Evolutionary conservation across 2,888 invertebrate species (phyloP).

Genomic region (Sinelater perroti): DNA sequence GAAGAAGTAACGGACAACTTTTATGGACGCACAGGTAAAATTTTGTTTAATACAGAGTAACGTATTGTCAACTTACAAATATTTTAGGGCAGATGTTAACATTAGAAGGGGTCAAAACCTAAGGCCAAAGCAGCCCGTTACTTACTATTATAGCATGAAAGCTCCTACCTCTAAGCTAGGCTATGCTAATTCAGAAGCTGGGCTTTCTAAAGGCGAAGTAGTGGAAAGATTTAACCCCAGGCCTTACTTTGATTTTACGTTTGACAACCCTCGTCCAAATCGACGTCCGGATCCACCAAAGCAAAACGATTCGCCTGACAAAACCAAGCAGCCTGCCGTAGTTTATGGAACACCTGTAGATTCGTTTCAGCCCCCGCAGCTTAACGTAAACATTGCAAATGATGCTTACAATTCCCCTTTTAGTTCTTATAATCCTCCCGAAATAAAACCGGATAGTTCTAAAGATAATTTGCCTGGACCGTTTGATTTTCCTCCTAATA

Average conservation of each 20-base stretch:
- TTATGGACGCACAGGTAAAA: constrained; percentile 56
- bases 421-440: constrained; percentile 53
- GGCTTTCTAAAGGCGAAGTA: constrained; percentile 56
- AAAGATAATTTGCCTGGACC: constrained; percentile 10
- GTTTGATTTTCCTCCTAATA: constrained; percentile 33
- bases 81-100: constrained; percentile 53
- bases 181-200: constrained; percentile 34
- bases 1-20: constrained; percentile 51
- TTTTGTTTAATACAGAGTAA: no score
- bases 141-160: constrained; percentile 34
- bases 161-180: constrained; percentile 37
- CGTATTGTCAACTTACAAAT: constrained; percentile 24
- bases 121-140: constrained; percentile 43
- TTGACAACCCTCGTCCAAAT: constrained; percentile 22
- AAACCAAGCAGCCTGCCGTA: constrained; percentile 36
- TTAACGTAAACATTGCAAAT: constrained; percentile 38
- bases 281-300: constrained; percentile 6
- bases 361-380: constrained; percentile 25
- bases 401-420: constrained; percentile 52
- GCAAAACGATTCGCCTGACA: constrained; percentile 6
- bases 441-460: constrained; percentile 20
- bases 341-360: constrained; percentile 41
- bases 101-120: constrained; percentile 50
- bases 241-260: constrained; percentile 55
- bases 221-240: constrained; percentile 58